These are phyloP conservation scores for Thalassarche chlororhynchos DNA, from an alignment of 2,113 vertebrate species.

Conservation along the genomic window DNA sequence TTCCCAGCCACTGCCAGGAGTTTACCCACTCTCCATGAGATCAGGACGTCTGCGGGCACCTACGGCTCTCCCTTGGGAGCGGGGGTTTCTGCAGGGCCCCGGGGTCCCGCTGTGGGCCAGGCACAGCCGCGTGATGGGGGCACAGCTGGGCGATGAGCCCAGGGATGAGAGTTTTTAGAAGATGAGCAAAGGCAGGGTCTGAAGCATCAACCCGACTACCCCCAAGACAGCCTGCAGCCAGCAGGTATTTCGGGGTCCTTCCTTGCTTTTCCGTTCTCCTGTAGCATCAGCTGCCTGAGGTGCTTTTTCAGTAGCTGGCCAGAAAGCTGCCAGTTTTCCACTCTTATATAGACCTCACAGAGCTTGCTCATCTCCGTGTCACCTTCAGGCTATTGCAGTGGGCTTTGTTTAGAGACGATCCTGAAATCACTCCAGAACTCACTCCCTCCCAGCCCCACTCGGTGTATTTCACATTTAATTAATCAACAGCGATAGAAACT, in stretches of 20 bases:
- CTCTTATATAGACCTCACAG: not conserved
- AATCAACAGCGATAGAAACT: not conserved
- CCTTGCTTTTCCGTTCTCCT: not conserved
- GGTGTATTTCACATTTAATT: not conserved
- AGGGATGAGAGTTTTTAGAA: not conserved
- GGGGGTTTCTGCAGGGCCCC: not conserved
- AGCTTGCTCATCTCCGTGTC: not conserved
- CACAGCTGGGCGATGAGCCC: not conserved
- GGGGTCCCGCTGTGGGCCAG: fast-evolving
- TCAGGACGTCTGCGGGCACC: fast-evolving
- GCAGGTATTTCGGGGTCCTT: not conserved
- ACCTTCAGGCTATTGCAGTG: not conserved
- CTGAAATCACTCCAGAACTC: not conserved
- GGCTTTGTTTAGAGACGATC: not conserved
- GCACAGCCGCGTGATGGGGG: not conserved
- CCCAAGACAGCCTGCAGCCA: not conserved
- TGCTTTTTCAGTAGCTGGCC: not conserved
- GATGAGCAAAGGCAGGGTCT: not conserved
- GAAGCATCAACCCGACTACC: not conserved
- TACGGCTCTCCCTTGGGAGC: not conserved
- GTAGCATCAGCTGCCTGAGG: not conserved
- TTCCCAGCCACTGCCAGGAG: not conserved
- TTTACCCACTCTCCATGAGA: not conserved
- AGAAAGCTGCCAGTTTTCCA: not conserved
- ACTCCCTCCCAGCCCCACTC: not conserved